Percentiles rank a stretch among this genome's conserved stretches.
These are phyloP conservation scores for Notodonta dromedarius DNA, from an alignment of 2,888 invertebrate species.

Conservation along the genomic window DNA sequence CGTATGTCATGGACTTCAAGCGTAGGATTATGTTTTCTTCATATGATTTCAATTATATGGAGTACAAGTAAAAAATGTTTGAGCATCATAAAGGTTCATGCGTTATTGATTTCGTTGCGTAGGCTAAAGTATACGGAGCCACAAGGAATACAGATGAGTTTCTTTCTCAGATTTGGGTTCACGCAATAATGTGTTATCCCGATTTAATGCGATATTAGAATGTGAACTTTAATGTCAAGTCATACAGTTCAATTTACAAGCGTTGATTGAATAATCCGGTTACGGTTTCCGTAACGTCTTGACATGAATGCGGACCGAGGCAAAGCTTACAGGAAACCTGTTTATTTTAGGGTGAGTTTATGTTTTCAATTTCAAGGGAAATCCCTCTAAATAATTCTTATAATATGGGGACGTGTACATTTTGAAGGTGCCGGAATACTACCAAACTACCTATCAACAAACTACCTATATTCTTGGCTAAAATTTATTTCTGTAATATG, in stretches of 20 bases:
- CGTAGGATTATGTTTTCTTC: no score
- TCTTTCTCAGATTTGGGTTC: neutral
- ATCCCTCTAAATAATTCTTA: no score
- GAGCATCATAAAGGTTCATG: neutral
- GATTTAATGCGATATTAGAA: neutral
- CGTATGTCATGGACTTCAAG: no score
- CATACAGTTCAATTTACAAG: neutral
- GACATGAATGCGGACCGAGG: neutral
- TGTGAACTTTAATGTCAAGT: neutral
- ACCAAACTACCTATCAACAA: no score
- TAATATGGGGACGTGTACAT: no score
- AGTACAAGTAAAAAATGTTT: no score
- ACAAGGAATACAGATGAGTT: conserved; percentile 1
- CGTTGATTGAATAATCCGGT: neutral
- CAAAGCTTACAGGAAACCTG: neutral
- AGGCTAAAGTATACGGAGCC: neutral
- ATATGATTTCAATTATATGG: no score
- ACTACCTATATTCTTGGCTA: no score
- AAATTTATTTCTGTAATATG: no score
- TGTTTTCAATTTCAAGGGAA: neutral
- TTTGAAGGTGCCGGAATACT: no score
- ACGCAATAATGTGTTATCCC: neutral
- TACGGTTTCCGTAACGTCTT: neutral
- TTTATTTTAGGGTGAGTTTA: neutral
- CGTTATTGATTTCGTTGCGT: conserved; percentile 4